Evolutionary conservation across 2,797 vertebrate species (phyloP).

Genomic region (Sebastolobus altivelis): DNA sequence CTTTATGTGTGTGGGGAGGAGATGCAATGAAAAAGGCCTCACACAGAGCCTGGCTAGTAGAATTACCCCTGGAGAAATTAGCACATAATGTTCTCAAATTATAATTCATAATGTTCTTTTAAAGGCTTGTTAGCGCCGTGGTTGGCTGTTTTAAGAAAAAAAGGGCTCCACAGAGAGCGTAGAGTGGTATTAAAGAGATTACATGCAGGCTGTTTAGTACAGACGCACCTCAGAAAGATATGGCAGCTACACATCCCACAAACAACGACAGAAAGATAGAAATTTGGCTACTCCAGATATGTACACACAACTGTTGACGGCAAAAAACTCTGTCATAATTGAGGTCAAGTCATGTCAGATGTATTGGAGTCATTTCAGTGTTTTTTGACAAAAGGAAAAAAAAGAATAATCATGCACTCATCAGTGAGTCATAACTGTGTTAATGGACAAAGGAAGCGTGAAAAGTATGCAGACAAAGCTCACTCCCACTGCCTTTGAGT

Average conservation of each 20-base stretch:
- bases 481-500: conserved; percentile 5
- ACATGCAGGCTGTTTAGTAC: conserved; percentile 8
- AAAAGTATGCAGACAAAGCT: conserved; percentile 28
- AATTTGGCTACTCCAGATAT: not conserved
- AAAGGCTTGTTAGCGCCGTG: conserved; percentile 67
- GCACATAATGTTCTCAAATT: conserved; percentile 70
- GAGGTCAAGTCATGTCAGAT: conserved; percentile 6
- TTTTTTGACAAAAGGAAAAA: not conserved
- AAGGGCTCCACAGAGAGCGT: conserved; percentile 33
- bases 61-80: conserved; percentile 73
- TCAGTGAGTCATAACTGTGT: conserved; percentile 37
- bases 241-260: not conserved
- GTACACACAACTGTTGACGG: not conserved
- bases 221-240: not conserved
- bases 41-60: conserved; percentile 39
- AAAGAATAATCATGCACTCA: not conserved
- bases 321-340: conserved; percentile 2
- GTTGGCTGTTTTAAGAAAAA: conserved; percentile 45
- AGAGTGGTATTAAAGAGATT: conserved; percentile 30
- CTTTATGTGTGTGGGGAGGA: not conserved
- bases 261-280: not conserved
- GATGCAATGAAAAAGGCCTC: conserved; percentile 48
- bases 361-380: not conserved
- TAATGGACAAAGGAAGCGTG: conserved; percentile 35
- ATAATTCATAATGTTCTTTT: conserved; percentile 78